These are phyloP conservation scores for Sthenelais limicola DNA, from an alignment of 2,888 invertebrate species.

Conservation along the genomic window DNA sequence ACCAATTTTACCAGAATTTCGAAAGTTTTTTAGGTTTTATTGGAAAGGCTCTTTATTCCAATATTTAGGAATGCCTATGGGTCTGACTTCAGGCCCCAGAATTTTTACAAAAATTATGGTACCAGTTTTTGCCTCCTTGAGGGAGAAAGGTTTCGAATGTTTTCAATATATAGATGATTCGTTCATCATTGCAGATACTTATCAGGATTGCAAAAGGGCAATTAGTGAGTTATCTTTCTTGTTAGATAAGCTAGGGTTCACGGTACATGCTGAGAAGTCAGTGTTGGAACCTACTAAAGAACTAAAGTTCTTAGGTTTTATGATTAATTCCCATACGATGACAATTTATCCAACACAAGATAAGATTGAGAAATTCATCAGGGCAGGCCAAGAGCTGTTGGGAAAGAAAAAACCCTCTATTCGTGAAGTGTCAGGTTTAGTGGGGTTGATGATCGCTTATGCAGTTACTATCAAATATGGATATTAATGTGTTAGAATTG, in stretches of 20 bases:
- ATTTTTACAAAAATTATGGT: slow-evolving; percentile 53
- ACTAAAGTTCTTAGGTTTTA: slow-evolving; percentile 48
- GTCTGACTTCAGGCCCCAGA: slow-evolving; percentile 46
- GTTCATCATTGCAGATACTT: slow-evolving; percentile 5
- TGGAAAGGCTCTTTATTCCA: slow-evolving; percentile 48
- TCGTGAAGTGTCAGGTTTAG: slow-evolving; percentile 20
- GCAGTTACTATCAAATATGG: slow-evolving; percentile 17
- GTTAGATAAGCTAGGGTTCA: slow-evolving; percentile 45
- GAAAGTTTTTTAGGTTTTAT: slow-evolving; percentile 47
- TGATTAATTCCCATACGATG: slow-evolving; percentile 48
- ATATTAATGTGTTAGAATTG: slow-evolving; percentile 41
- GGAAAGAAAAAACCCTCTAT: background rate
- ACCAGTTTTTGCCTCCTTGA: slow-evolving; percentile 48
- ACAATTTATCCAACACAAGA: slow-evolving; percentile 41
- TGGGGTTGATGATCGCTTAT: slow-evolving; percentile 19
- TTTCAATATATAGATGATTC: slow-evolving; percentile 50
- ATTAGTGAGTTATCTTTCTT: slow-evolving; percentile 22
- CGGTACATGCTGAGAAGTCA: slow-evolving; percentile 47
- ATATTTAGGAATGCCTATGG: slow-evolving; percentile 48
- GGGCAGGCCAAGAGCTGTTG: background rate
- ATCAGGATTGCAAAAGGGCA: slow-evolving; percentile 15
- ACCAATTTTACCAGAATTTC: slow-evolving; percentile 37
- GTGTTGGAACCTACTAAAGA: slow-evolving; percentile 40
- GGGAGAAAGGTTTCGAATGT: slow-evolving; percentile 41
- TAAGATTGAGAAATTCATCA: background rate